Evolutionary conservation across 2,113 vertebrate genomes (phyloP).

Genomic region (Mus pahari): DNA sequence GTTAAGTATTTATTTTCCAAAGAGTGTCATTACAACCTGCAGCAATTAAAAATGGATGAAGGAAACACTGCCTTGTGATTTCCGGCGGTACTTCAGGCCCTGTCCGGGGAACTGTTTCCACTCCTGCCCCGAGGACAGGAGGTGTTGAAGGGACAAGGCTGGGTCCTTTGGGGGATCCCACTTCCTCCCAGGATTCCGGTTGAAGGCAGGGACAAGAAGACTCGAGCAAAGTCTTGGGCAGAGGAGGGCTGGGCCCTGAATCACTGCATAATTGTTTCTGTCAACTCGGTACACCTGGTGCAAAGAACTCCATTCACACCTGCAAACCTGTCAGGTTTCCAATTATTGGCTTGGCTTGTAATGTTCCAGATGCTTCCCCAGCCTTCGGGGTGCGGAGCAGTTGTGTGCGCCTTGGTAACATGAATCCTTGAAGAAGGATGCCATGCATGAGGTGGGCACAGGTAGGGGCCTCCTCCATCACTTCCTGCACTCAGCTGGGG

Average conservation of each 20-base stretch:
- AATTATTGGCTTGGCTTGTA: constrained; percentile 41
- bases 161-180: not conserved
- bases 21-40: constrained; percentile 83
- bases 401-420: not conserved
- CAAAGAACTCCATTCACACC: constrained; percentile 61
- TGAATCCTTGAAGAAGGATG: not conserved
- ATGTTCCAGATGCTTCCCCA: not conserved
- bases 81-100: constrained; percentile 59
- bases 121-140: constrained; percentile 44
- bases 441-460: rapidly evolving
- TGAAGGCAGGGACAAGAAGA: not conserved
- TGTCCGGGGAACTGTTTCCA: constrained; percentile 52
- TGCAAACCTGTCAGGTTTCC: constrained; percentile 59
- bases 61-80: constrained; percentile 63
- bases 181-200: not conserved
- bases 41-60: constrained; percentile 90
- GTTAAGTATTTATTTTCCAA: constrained; percentile 86
- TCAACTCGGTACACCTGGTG: constrained; percentile 21
- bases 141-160: constrained; percentile 48
- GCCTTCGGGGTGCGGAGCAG: not conserved
- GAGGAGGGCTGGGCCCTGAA: not conserved
- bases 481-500: not conserved
- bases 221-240: not conserved
- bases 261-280: constrained; percentile 40
- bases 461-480: not conserved